These are phyloP conservation scores for Ochropacha duplaris DNA, from an alignment of 2,888 invertebrate genomes.

Conservation along the genomic window DNA sequence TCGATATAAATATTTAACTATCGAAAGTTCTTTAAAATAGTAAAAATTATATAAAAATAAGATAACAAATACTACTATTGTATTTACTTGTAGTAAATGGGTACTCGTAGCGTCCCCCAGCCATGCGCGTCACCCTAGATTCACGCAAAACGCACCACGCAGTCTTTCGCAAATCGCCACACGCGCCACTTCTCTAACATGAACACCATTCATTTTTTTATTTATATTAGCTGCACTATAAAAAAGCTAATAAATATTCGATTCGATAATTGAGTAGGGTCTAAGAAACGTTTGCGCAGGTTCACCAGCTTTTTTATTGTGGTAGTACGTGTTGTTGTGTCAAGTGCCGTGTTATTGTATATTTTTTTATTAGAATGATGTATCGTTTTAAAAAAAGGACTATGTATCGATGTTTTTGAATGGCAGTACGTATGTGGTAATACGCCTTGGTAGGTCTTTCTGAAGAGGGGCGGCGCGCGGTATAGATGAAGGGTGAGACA, in stretches of 20 bases:
- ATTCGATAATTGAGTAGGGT: conserved; percentile 35
- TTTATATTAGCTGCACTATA: conserved; percentile 31
- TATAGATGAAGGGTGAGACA: conserved; percentile 76
- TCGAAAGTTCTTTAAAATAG: background rate
- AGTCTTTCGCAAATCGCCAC: conserved; percentile 70
- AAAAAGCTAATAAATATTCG: conserved; percentile 32
- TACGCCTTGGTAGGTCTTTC: conserved; percentile 28
- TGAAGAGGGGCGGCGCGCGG: conserved; percentile 48
- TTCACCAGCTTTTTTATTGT: conserved; percentile 18
- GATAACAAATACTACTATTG: conserved; percentile 22
- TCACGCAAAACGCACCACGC: conserved; percentile 64
- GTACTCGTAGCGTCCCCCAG: conserved; percentile 57
- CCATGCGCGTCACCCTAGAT: conserved; percentile 67
- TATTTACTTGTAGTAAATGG: conserved; percentile 59
- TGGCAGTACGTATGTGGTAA: conserved; percentile 46
- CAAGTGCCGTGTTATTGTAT: conserved; percentile 40
- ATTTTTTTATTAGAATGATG: conserved; percentile 37
- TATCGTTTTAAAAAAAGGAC: conserved; percentile 35
- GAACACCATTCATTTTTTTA: conserved; percentile 27
- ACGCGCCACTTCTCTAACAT: conserved; percentile 56
- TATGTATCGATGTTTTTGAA: conserved; percentile 54
- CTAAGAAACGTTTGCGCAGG: conserved; percentile 28
- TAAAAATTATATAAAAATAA: background rate
- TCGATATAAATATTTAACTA: too few species aligned
- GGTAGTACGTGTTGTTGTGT: conserved; percentile 11